Conservation (phyloP, 2,888 invertebrate genomes). For the Trichogramma dendrolimi region DNA sequence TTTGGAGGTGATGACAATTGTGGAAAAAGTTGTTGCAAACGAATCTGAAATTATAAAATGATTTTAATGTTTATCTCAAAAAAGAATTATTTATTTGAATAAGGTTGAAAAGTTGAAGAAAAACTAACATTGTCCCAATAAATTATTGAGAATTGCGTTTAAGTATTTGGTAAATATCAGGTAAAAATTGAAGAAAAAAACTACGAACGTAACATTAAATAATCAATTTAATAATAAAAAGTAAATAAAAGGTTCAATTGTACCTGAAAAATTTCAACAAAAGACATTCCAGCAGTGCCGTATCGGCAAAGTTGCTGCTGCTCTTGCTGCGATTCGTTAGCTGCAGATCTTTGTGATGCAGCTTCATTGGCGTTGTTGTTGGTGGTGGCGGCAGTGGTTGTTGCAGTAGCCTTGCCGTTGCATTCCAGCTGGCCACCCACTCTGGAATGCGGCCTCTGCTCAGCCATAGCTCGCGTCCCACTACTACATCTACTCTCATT, state of each 20-base stretch:
- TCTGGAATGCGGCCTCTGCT: slow-evolving; percentile 47
- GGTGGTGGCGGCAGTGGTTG: slow-evolving; percentile 10
- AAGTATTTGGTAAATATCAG: neutral
- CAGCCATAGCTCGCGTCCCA: slow-evolving; percentile 39
- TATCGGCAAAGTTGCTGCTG: slow-evolving; percentile 42
- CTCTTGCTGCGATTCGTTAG: slow-evolving; percentile 1
- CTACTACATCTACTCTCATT: slow-evolving; percentile 10
- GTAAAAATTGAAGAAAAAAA: slow-evolving; percentile 1
- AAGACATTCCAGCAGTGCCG: slow-evolving; percentile 47
- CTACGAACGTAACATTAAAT: neutral
- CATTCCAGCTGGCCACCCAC: slow-evolving; percentile 52
- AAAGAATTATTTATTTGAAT: neutral
- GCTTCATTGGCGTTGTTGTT: slow-evolving; percentile 16
- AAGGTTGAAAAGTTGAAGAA: neutral
- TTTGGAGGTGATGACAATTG: slow-evolving; percentile 42
- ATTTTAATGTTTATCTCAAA: slow-evolving; percentile 1
- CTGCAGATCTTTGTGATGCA: neutral
- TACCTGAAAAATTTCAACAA: slow-evolving; percentile 50
- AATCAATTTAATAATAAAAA: neutral
- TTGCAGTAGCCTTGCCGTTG: slow-evolving; percentile 38
- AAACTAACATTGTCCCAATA: neutral
- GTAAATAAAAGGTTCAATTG: slow-evolving; percentile 10
- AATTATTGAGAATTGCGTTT: neutral
- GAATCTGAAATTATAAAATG: slow-evolving; percentile 39
- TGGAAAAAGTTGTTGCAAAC: slow-evolving; percentile 47